Evolutionary conservation across 2,113 vertebrate species (phyloP).

Genomic region (Motacilla alba): DNA sequence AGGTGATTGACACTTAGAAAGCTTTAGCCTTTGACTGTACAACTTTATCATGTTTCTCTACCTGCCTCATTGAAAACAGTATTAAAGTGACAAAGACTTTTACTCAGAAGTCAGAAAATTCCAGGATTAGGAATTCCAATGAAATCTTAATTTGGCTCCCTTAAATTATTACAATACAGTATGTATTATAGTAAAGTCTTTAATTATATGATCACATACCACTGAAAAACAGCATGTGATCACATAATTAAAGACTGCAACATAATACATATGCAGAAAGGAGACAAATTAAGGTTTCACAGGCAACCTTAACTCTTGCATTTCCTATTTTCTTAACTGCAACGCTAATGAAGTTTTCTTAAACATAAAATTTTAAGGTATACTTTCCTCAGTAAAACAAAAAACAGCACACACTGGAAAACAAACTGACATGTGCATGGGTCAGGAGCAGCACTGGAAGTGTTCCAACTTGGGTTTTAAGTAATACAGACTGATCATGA

Average conservation of each 20-base stretch:
- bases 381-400: not conserved
- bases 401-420: not conserved
- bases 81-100: not conserved
- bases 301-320: conserved; percentile 52
- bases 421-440: not conserved
- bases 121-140: not conserved
- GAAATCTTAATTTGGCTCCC: conserved; percentile 34
- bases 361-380: not conserved
- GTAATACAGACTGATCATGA: not conserved
- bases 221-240: conserved; percentile 65
- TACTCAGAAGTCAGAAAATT: not conserved
- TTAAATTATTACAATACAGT: conserved; percentile 40
- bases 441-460: not conserved
- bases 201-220: conserved; percentile 52
- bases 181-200: conserved; percentile 45
- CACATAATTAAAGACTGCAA: conserved; percentile 61
- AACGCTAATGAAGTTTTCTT: not conserved
- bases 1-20: not conserved
- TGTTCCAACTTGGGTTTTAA: not conserved
- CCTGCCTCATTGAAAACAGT: not conserved
- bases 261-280: conserved; percentile 52
- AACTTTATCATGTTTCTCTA: not conserved
- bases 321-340: conserved; percentile 14
- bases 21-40: not conserved
- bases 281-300: conserved; percentile 48